Conservation (phyloP, 2,113 vertebrate species). For the Notechis scutatus region DNA sequence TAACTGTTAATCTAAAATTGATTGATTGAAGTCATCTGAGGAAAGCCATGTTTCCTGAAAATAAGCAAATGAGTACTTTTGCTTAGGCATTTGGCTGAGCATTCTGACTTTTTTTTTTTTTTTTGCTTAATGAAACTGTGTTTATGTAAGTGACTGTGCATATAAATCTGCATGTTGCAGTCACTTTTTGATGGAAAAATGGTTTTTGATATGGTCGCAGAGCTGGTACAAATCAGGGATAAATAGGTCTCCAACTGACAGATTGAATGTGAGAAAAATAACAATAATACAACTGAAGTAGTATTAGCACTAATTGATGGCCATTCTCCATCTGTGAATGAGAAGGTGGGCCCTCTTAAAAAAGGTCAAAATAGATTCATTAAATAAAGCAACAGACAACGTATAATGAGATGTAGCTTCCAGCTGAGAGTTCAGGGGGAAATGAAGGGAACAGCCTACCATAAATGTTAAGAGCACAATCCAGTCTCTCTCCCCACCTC, state of each 20-base stretch:
- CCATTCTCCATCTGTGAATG: conserved; percentile 23
- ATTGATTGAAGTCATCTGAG: not conserved
- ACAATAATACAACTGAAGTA: conserved; percentile 44
- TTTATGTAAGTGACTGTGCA: not conserved
- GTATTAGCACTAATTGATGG: conserved; percentile 34
- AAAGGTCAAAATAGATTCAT: conserved; percentile 6
- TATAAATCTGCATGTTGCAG: not conserved
- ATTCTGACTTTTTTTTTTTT: not conserved
- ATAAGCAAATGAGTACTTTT: not conserved
- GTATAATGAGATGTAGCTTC: not conserved
- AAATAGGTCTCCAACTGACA: conserved; percentile 39
- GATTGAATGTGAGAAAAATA: conserved; percentile 48
- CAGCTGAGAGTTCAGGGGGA: not conserved
- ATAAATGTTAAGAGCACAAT: not conserved
- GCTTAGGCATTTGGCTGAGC: not conserved
- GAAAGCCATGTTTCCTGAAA: not conserved
- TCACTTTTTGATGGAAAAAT: conserved; percentile 23
- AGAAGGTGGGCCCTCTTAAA: not conserved
- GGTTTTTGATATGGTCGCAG: conserved; percentile 36
- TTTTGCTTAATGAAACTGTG: not conserved
- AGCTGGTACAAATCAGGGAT: conserved; percentile 22
- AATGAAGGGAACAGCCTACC: not conserved
- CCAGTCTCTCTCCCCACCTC: not conserved
- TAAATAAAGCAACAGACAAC: not conserved
- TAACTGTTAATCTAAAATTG: not conserved